Evolutionary conservation across 2,113 vertebrate species (phyloP).

Genomic region (human): DNA sequence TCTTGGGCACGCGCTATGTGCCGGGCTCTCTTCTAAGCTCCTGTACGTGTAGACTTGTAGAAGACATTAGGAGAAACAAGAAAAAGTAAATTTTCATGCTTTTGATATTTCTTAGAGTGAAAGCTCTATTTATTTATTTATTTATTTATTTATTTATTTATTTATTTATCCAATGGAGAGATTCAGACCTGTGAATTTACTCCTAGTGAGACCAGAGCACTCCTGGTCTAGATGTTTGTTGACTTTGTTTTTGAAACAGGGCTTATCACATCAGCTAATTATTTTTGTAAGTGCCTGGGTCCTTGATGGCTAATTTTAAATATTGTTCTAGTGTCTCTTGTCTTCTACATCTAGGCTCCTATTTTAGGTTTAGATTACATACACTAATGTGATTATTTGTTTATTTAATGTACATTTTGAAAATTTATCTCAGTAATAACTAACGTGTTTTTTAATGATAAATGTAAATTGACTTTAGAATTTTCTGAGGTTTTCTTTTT

Average conservation of each 20-base stretch:
- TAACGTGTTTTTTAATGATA: not conserved
- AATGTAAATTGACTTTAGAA: not conserved
- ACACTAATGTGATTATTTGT: not conserved
- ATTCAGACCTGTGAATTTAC: not conserved
- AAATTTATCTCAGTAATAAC: conserved; percentile 24
- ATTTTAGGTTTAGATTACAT: not conserved
- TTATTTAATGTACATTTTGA: not conserved
- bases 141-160: not conserved
- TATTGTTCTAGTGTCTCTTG: not conserved
- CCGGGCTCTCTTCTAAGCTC: not conserved
- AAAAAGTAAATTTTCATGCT: not conserved
- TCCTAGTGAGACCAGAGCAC: not conserved
- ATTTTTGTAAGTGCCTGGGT: not conserved
- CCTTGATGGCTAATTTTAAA: conserved; percentile 3
- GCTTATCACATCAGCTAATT: not conserved
- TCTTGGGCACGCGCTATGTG: not conserved
- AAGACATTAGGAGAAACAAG: not conserved
- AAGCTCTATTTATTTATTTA: not conserved
- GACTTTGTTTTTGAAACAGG: not conserved
- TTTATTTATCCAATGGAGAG: not conserved
- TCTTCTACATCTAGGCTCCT: not conserved
- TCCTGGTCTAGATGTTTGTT: not conserved
- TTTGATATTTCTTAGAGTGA: conserved; percentile 9
- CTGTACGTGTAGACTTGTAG: not conserved
- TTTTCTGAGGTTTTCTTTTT: not conserved